phyloP scores from a whole-genome alignment of 2,888 invertebrate species.

The Disparrhopalites patrizii region DNA sequence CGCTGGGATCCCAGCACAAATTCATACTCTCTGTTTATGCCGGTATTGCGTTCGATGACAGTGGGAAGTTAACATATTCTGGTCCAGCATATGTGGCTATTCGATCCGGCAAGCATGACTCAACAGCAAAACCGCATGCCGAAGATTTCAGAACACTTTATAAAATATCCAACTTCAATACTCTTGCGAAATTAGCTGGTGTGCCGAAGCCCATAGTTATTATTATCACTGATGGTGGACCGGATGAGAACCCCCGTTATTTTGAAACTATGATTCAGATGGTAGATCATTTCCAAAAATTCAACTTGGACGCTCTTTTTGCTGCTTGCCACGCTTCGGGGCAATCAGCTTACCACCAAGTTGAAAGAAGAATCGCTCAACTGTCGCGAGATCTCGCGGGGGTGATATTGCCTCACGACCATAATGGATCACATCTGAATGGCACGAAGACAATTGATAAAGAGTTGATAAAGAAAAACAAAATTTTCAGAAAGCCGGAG shows the following conservation, averaged over 20 bases:
- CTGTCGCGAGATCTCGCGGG: constrained; percentile 43
- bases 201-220: constrained; percentile 49
- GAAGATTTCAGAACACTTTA: constrained; percentile 46
- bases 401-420: constrained; percentile 18
- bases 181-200: constrained; percentile 43
- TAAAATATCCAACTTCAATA: constrained; percentile 27
- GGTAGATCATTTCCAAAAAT: constrained; percentile 5
- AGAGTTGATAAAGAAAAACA: neutral
- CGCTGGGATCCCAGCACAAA: constrained; percentile 49
- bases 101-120: constrained; percentile 49
- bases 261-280: constrained; percentile 45
- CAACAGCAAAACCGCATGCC: constrained; percentile 48
- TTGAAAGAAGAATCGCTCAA: constrained; percentile 27
- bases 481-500: neutral
- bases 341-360: constrained; percentile 18
- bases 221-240: constrained; percentile 48
- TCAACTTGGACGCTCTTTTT: constrained; percentile 18
- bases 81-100: constrained; percentile 54
- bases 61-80: constrained; percentile 49
- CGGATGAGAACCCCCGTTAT: constrained; percentile 39
- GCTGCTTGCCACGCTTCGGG: constrained; percentile 25
- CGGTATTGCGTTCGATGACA: neutral
- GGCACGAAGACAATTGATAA: neutral
- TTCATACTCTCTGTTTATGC: constrained; percentile 50
- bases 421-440: neutral